Conservation (phyloP, 2,888 invertebrate genomes). For the Lasius platythorax region DNA sequence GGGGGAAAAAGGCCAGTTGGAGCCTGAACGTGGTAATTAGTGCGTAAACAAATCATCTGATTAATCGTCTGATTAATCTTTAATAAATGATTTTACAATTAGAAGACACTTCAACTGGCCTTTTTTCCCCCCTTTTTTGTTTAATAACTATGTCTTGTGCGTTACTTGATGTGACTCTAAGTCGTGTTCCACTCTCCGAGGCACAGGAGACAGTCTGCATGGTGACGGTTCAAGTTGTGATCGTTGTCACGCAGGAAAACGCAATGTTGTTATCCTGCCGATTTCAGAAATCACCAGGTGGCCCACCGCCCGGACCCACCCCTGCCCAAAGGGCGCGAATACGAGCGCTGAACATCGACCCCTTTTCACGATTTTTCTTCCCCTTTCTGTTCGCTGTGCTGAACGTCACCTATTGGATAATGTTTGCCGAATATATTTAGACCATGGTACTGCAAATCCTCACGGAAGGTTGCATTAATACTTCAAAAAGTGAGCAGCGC, state of each 20-base stretch:
- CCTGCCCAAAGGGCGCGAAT: conserved; percentile 88
- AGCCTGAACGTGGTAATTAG: too few species aligned
- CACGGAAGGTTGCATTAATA: background rate
- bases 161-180: background rate
- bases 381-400: conserved; percentile 90
- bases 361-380: conserved; percentile 90
- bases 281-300: conserved; percentile 84
- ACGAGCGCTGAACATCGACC: conserved; percentile 91
- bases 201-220: conserved; percentile 74
- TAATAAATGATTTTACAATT: too few species aligned
- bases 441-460: background rate
- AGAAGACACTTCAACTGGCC: too few species aligned
- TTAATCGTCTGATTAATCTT: too few species aligned
- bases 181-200: conserved; percentile 64
- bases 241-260: conserved; percentile 84
- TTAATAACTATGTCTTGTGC: background rate
- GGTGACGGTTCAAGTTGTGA: conserved; percentile 79
- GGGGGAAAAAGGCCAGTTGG: too few species aligned
- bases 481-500: background rate
- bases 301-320: conserved; percentile 80
- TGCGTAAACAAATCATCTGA: too few species aligned
- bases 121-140: too few species aligned
- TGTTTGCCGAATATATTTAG: conserved; percentile 91
- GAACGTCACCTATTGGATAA: conserved; percentile 91
- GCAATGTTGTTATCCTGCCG: conserved; percentile 84